These are phyloP conservation scores for Eubucco bourcierii DNA, from an alignment of 2,113 vertebrate genomes.

Conservation along the genomic window DNA sequence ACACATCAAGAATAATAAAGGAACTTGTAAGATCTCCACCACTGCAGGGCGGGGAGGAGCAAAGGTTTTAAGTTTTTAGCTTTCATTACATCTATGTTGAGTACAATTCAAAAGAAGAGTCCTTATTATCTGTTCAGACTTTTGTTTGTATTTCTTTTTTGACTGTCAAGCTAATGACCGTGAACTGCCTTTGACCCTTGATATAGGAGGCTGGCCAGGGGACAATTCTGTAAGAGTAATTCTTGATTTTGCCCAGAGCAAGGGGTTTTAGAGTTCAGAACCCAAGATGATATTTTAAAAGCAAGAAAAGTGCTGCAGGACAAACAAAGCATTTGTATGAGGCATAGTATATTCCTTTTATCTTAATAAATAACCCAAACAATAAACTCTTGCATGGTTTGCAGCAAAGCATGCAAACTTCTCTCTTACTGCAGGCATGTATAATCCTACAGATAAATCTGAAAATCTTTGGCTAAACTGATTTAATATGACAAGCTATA, in stretches of 20 bases:
- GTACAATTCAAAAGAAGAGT: not conserved
- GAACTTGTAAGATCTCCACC: not conserved
- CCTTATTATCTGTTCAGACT: not conserved
- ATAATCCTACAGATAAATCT: not conserved
- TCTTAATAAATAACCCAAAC: rapidly evolving
- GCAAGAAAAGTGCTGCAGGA: not conserved
- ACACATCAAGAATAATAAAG: not conserved
- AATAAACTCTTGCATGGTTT: not conserved
- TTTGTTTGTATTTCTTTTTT: not conserved
- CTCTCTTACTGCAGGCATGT: not conserved
- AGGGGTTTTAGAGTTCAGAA: not conserved
- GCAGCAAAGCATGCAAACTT: not conserved
- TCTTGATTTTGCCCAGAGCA: not conserved
- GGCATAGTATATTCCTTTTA: not conserved
- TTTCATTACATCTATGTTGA: not conserved
- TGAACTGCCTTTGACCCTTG: not conserved
- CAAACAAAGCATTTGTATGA: not conserved
- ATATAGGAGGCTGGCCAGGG: not conserved
- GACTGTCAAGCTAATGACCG: not conserved
- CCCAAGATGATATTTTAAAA: not conserved
- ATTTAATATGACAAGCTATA: not conserved
- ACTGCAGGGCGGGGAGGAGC: not conserved
- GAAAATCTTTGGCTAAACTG: not conserved
- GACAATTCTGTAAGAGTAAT: not conserved
- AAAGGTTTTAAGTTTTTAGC: not conserved